A percentile compares a stretch with the other conserved stretches of the same genome.
These are phyloP conservation scores for Cosmopolites sordidus DNA, from an alignment of 2,888 invertebrate genomes.

Conservation along the genomic window DNA sequence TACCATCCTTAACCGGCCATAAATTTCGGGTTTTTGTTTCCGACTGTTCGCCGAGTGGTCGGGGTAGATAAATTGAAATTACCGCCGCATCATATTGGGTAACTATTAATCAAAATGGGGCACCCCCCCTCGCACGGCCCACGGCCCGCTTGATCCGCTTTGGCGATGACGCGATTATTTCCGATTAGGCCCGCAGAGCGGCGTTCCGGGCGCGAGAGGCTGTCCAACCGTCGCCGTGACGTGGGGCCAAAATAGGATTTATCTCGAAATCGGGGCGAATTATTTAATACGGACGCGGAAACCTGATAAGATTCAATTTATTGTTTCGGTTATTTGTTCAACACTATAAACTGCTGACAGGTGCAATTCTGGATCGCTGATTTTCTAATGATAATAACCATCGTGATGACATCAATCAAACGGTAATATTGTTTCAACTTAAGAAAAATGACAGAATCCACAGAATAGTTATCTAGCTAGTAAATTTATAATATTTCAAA, in stretches of 20 bases:
- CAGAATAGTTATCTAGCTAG: too few relatives aligned
- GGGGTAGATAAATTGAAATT: constrained; percentile 27
- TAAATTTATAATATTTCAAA: too few relatives aligned
- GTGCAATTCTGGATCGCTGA: too few relatives aligned
- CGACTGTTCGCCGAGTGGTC: constrained; percentile 20
- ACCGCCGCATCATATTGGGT: constrained; percentile 41
- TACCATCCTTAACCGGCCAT: constrained; percentile 25
- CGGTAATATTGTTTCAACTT: too few relatives aligned
- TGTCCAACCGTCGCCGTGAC: background rate
- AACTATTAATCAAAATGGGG: constrained; percentile 40
- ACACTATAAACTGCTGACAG: too few relatives aligned
- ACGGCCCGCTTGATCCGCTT: constrained; percentile 20
- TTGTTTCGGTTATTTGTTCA: too few relatives aligned
- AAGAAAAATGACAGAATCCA: too few relatives aligned
- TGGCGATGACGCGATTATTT: constrained; percentile 22
- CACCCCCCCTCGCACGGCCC: constrained; percentile 12
- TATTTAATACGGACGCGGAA: background rate
- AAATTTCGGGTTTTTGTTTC: constrained; percentile 27
- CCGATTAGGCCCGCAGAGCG: constrained; percentile 14
- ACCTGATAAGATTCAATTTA: too few relatives aligned
- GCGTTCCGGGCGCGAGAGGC: background rate
- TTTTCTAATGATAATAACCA: too few relatives aligned
- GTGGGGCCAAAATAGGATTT: background rate
- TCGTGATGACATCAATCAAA: too few relatives aligned
- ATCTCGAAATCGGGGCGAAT: background rate